Percentiles rank a stretch among this genome's conserved stretches.
Conservation (phyloP, 2,888 invertebrate species). For the Hydrotaea cyrtoneurina region DNA sequence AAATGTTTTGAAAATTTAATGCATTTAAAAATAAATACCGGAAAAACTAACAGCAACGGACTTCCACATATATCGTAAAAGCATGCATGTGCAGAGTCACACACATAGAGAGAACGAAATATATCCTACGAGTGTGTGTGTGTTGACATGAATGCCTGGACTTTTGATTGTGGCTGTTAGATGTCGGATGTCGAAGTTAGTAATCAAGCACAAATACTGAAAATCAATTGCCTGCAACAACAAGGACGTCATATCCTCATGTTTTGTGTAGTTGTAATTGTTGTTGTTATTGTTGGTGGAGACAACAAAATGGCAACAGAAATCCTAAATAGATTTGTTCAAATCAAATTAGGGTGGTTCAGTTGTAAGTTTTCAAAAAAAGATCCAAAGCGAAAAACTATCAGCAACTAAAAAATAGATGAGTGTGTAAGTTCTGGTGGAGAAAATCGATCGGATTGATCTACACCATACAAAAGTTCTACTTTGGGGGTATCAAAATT, state of each 20-base stretch:
- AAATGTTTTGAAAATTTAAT: constrained; percentile 58
- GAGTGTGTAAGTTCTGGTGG: too few relatives aligned
- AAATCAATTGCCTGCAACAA: constrained; percentile 31
- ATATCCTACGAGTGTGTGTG: background rate
- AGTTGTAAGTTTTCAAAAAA: too few relatives aligned
- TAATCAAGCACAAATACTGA: constrained; percentile 45
- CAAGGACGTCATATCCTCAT: background rate
- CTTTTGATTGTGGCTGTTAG: constrained; percentile 52
- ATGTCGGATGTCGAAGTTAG: constrained; percentile 54
- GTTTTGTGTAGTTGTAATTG: background rate
- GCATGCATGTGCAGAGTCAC: constrained; percentile 11
- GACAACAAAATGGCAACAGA: background rate
- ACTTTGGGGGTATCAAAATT: too few relatives aligned
- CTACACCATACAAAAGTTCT: too few relatives aligned
- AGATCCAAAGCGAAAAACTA: too few relatives aligned
- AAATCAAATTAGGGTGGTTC: background rate
- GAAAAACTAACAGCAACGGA: constrained; percentile 30
- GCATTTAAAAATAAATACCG: constrained; percentile 43
- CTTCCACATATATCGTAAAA: constrained; percentile 3
- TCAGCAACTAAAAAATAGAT: too few relatives aligned
- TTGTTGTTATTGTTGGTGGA: too few relatives aligned
- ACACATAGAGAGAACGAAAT: constrained; percentile 25
- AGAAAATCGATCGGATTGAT: too few relatives aligned
- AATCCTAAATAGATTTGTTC: constrained; percentile 24
- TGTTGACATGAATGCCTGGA: constrained; percentile 17